Evolutionary conservation across 2,113 vertebrate species (phyloP), one percentile per base, ranked within the genome.

Genomic region (Erinaceus europaeus): DNA sequence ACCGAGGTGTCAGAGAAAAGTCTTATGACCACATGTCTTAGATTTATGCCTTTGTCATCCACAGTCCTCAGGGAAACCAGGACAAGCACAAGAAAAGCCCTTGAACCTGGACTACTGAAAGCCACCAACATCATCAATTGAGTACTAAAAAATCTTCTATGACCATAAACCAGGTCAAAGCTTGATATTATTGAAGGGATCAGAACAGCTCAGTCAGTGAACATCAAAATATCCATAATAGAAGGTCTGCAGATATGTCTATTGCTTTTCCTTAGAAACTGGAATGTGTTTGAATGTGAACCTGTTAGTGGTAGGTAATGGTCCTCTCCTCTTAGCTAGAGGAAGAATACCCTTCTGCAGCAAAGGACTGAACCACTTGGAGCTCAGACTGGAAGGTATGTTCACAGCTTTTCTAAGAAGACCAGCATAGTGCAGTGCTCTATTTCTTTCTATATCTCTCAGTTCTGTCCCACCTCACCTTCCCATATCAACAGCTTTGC

Each of bases 21-120:
- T 79, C 93, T 92, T 46, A 71, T 92, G 89, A 90, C 67, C 52
- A 46, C 44, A 36, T 0, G 0, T 53, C 64, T 86, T 32, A 48
- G 42, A 86, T 80, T 89, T 76, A 86, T 74, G 68, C 34, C 76
- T 29, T 71, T 9, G 6, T 61, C 15, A 12, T 82, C 53, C 69
- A 34, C 73, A 48, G 71, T 75, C 36, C 52, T 90, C 21, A 59
- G 48, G 82, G 73, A 88, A 69, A 84, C 52, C 83, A 91, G 59
- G 88, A 52, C 84, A 50, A 62, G 38, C 5, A 6, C n/a, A 38
- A 67, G 64, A 80, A 88, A 93, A 80, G 29, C 59, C 42, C 32
- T 79, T 80, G 73, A 86, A 62, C 64, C 21, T 17, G 88, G 64
- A 78, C 79, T 90, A 89, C 55, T 77, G 91, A 95, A 96, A 92